phyloP scores from a whole-genome alignment of 1,140 invertebrate genomes.

The Coelopa frigida region DNA sequence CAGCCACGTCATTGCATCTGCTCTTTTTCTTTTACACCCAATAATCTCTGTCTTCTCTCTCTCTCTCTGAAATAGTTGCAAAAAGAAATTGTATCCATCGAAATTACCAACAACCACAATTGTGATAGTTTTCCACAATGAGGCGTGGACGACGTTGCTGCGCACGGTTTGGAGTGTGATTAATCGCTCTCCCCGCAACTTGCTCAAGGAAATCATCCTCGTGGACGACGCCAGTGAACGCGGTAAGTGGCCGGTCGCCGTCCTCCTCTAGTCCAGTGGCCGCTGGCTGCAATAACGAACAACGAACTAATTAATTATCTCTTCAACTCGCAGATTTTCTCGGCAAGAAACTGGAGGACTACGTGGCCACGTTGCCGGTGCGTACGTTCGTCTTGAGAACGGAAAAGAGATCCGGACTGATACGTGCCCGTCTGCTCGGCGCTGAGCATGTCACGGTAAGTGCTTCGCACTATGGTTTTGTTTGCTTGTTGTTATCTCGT shows the following conservation, averaged over 20 bases:
- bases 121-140: conserved; percentile 97
- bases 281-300: too few relatives aligned
- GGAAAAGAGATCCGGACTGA: conserved; percentile 84
- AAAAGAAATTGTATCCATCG: conserved; percentile 66
- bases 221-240: conserved; percentile 94
- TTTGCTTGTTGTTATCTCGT: neutral
- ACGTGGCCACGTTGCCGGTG: conserved; percentile 77
- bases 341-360: conserved; percentile 80
- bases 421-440: conserved; percentile 84
- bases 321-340: conserved; percentile 66
- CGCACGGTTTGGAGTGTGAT: conserved; percentile 96
- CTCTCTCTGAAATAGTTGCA: conserved; percentile 55
- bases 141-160: conserved; percentile 93
- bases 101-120: conserved; percentile 83
- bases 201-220: conserved; percentile 90
- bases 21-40: neutral
- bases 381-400: conserved; percentile 75
- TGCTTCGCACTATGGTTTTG: neutral
- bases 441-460: conserved; percentile 72
- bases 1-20: too few relatives aligned
- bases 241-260: conserved; percentile 53
- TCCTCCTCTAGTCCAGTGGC: too few relatives aligned
- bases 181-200: conserved; percentile 75
- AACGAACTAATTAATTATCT: neutral
- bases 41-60: conserved; percentile 1